Conservation (phyloP, 2,113 vertebrate species). For the Takifugu flavidus region DNA sequence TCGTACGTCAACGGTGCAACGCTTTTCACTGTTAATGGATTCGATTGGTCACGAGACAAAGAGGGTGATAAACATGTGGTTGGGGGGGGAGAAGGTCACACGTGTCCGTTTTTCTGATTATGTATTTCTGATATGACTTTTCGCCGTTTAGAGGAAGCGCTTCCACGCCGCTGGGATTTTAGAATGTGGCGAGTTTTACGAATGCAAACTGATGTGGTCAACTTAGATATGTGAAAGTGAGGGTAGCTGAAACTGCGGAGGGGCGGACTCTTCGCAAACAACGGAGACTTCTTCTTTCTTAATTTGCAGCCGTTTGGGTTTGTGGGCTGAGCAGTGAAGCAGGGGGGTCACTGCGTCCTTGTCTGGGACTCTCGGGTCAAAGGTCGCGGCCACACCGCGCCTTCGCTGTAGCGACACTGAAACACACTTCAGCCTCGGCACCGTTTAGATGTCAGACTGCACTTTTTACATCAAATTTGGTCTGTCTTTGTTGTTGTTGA, state of each 20-base stretch:
- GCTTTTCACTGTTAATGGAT: constrained; percentile 41
- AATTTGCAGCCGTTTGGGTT: constrained; percentile 54
- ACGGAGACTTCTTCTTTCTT: constrained; percentile 53
- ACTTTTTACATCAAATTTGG: constrained; percentile 37
- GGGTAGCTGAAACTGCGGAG: constrained; percentile 62
- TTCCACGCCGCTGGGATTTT: constrained; percentile 45
- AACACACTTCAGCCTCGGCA: constrained; percentile 61
- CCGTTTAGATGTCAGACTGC: constrained; percentile 43
- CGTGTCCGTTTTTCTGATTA: constrained; percentile 29
- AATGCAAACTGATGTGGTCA: constrained; percentile 67
- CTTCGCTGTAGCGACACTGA: constrained; percentile 67
- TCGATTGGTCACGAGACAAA: constrained; percentile 47
- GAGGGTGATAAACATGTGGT: constrained; percentile 48
- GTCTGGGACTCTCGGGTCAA: constrained; percentile 63
- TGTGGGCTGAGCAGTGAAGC: constrained; percentile 37
- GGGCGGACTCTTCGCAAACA: constrained; percentile 65
- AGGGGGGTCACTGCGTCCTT: constrained; percentile 40
- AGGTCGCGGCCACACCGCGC: constrained; percentile 65
- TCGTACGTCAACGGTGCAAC: constrained; percentile 45
- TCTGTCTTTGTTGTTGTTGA: constrained; percentile 15
- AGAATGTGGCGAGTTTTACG: constrained; percentile 46
- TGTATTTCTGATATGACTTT: constrained; percentile 51
- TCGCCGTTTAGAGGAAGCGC: constrained; percentile 1
- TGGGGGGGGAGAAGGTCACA: constrained; percentile 23
- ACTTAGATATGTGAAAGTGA: constrained; percentile 62